phyloP scores from a whole-genome alignment of 2,888 invertebrate species.

The Lithophane leautieri region DNA sequence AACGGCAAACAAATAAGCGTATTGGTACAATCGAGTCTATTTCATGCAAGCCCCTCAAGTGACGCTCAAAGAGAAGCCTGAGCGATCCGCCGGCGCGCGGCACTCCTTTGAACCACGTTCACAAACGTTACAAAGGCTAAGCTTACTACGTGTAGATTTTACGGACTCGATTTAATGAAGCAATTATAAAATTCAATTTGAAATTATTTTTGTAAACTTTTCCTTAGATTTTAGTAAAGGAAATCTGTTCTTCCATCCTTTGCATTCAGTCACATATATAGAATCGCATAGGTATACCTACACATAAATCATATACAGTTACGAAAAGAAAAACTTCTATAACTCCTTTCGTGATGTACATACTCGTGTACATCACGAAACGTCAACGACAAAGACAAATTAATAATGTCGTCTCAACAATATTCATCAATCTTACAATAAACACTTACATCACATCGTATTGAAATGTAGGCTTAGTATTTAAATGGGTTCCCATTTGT shows the following conservation, averaged over 20 bases:
- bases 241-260: background rate
- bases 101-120: slow-evolving; percentile 77
- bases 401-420: slow-evolving; percentile 49
- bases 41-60: slow-evolving; percentile 82
- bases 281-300: no score
- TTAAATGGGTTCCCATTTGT: slow-evolving; percentile 91
- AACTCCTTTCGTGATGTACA: background rate
- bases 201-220: slow-evolving; percentile 2
- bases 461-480: slow-evolving; percentile 90
- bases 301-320: no score
- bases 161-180: slow-evolving; percentile 62
- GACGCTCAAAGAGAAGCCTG: slow-evolving; percentile 85
- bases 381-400: slow-evolving; percentile 27
- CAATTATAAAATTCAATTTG: slow-evolving; percentile 64
- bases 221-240: background rate
- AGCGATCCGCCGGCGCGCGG: slow-evolving; percentile 56
- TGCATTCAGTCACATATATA: no score
- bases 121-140: slow-evolving; percentile 78
- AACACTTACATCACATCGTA: slow-evolving; percentile 82
- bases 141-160: slow-evolving; percentile 66
- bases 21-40: slow-evolving; percentile 83
- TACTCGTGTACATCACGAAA: background rate
- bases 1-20: slow-evolving; percentile 86
- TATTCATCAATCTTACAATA: slow-evolving; percentile 71
- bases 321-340: background rate